Evolutionary conservation across 2,113 vertebrate genomes (phyloP), one percentile per base, ranked within the genome.

Genomic region (Hippocampus mohnikei): DNA sequence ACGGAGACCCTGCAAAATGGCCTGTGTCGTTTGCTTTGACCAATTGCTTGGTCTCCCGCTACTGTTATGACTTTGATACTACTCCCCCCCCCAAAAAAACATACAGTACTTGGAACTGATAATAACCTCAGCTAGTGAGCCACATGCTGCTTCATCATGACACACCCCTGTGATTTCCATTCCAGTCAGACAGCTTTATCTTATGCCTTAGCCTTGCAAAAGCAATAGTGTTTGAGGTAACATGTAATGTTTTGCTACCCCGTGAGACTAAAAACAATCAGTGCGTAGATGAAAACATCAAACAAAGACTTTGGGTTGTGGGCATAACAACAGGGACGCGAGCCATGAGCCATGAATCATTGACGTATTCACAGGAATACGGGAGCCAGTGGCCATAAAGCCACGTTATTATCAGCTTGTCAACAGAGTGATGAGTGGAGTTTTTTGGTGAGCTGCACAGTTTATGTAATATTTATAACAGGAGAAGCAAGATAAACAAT

Each of bases 391-490:
- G 20, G 60, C 60, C 33, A 20, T 61, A 61, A 61, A 61, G 59
- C 59, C 59, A 61, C 40, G 60, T 62, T 62, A 62, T 41, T 62
- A 62, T 62, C 60, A 77, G 81, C 76, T 77, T 88, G 86, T 87
- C 88, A 85, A 74, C 80, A 84, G 71, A 7, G 46, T 86, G 82
- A 85, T 79, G 80, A 88, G 86, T 87, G 80, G 75, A 73, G 69
- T 83, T 79, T 56, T 59, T 74, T 84, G 6, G 81, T 85, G 74
- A 70, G 81, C 78, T 52, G 65, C 69, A 67, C 69, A 73, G 78
- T 77, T 67, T 76, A 76, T 77, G 63, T 72, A 65, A 40, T 67
- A 33, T 84, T 86, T 77, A 65, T 70, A 27, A 16, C 25, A 58
- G 23, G 8, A 59, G 50, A 20, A 52, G 20, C 20, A 9, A 21